Evolutionary conservation across 2,888 invertebrate species (phyloP), one percentile per base, ranked within the genome.

Genomic region (Polyploca ridens): DNA sequence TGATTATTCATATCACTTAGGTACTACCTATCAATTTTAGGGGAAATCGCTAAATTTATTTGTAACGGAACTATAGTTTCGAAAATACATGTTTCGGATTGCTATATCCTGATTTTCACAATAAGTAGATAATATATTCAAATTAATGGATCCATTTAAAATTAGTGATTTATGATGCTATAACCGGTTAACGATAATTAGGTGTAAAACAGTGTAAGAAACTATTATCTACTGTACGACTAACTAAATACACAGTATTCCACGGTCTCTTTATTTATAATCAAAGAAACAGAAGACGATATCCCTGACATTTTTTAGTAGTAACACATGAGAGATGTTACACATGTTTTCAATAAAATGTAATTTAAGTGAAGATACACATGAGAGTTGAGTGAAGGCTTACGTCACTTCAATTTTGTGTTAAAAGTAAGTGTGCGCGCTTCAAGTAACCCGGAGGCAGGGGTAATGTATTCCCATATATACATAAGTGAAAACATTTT

Each of bases 401-500:
- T 91, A 90, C 87, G 93, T 93, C 93, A 93, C 90, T 91, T 91
- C 93, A 93, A 92, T 92, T 93, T 92, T 89, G 88, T 89, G 91
- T 91, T 93, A 91, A 89, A 90, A 92, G 92, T 93, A 93, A 92
- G 90, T 90, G 91, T 87, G 84, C 81, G 86, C 89, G 85, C 88
- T 88, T 91, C 88, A 85, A 90, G 90, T 90, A 92, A 91, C 91
- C 90, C 90, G 89, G 86, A 89, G 91, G 89, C 89, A 82, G 87
- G 87, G 87, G 89, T 94, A 94, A 94, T 94, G 93, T 93, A 93
- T 93, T 93, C 93, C 90, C 91, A 91, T 90, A 93, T 89, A 93
- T 93, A 93, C 93, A 91, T 92, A 91, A 92, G 94, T 91, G 93
- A 92, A 93, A 92, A 94, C 93, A 92, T 93, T 94, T 94, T 93